Percentiles rank a stretch among this genome's conserved stretches.
These are phyloP conservation scores for Indri indri DNA, from an alignment of 2,113 vertebrate genomes.

Conservation along the genomic window DNA sequence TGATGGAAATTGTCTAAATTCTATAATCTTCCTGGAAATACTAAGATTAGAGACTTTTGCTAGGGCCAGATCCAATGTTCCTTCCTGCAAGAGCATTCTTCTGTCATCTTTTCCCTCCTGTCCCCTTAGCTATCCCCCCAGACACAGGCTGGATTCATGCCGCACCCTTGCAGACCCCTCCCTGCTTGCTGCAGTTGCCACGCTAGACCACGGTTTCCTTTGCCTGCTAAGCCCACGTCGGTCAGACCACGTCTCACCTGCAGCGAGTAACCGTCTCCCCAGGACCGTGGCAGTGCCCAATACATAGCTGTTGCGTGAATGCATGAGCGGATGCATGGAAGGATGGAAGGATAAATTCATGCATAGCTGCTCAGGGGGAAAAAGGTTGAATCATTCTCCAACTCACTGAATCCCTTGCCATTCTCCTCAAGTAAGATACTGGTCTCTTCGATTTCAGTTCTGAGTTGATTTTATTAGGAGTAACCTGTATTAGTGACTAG, in stretches of 20 bases:
- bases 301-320: not conserved
- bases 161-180: too few relatives aligned
- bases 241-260: not conserved
- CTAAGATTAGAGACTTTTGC: not conserved
- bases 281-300: not conserved
- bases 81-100: not conserved
- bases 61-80: not conserved
- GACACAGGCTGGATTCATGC: not conserved
- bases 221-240: not conserved
- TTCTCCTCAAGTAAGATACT: not conserved
- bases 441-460: conserved; percentile 3
- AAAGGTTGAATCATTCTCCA: conserved; percentile 11
- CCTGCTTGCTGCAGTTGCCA: not conserved
- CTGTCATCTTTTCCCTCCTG: not conserved
- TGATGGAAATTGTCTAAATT: not conserved
- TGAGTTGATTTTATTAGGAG: conserved; percentile 1
- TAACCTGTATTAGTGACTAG: not conserved
- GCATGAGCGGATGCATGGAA: not conserved
- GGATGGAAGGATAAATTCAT: not conserved
- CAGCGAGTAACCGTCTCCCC: not conserved
- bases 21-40: not conserved
- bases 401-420: not conserved
- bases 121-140: not conserved
- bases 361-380: not conserved
- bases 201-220: not conserved